These are phyloP conservation scores for Ennomos erosarius DNA, from an alignment of 2,888 invertebrate species.

Conservation along the genomic window DNA sequence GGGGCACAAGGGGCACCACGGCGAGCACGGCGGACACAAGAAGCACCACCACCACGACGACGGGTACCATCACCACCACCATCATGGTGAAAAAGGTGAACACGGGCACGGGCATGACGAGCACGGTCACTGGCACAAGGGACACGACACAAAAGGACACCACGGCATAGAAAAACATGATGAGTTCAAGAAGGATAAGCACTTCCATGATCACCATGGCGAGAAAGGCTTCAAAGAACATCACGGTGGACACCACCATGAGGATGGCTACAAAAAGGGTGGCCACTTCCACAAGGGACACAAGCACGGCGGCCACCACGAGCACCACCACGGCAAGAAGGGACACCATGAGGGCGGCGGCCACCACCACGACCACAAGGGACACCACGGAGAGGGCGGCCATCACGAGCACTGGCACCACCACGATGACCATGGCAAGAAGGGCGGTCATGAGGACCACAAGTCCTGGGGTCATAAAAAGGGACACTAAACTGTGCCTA, in stretches of 20 bases:
- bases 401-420: constrained; percentile 91
- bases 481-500: constrained; percentile 63
- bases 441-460: constrained; percentile 91
- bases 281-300: constrained; percentile 92
- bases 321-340: constrained; percentile 91
- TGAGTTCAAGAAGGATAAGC: constrained; percentile 93
- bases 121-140: constrained; percentile 91
- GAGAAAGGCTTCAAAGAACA: constrained; percentile 91
- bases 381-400: constrained; percentile 91
- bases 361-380: constrained; percentile 91
- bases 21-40: constrained; percentile 87
- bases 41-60: constrained; percentile 87
- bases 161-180: constrained; percentile 93
- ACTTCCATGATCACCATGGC: constrained; percentile 93
- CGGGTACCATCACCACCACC: constrained; percentile 86
- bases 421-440: constrained; percentile 90
- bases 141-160: constrained; percentile 93
- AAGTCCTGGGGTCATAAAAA: constrained; percentile 91
- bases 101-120: constrained; percentile 83
- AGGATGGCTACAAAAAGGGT: constrained; percentile 91
- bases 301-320: constrained; percentile 90
- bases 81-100: constrained; percentile 87
- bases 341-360: constrained; percentile 91
- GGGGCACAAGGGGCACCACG: constrained; percentile 85
- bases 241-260: constrained; percentile 91